phyloP scores from a whole-genome alignment of 1,140 invertebrate species.

The Tribolium castaneum region DNA sequence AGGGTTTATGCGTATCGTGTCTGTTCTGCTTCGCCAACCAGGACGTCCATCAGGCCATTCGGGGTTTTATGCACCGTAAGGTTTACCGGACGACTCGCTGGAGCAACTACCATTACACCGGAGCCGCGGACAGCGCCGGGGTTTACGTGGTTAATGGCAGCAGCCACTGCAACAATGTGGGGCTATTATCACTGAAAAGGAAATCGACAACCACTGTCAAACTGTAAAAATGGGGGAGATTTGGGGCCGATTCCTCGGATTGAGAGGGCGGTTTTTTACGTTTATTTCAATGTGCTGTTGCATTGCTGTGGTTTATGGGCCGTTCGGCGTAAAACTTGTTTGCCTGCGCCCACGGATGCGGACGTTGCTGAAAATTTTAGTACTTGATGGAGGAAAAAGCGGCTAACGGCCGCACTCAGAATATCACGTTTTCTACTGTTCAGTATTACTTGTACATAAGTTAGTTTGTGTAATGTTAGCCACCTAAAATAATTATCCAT shows the following conservation, averaged over 20 bases:
- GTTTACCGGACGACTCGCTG: constrained; percentile 52
- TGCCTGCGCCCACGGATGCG: neutral
- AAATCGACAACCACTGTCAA: constrained; percentile 50
- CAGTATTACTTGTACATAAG: constrained; percentile 28
- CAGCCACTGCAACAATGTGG: constrained; percentile 54
- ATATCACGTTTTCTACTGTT: constrained; percentile 15
- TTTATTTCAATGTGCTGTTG: neutral
- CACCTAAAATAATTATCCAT: neutral
- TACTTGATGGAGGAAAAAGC: neutral
- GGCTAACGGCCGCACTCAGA: neutral
- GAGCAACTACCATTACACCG: constrained; percentile 58
- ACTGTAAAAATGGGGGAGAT: constrained; percentile 10
- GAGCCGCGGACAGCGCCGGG: constrained; percentile 56
- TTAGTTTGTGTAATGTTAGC: constrained; percentile 5
- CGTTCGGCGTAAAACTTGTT: neutral
- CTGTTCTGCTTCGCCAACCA: constrained; percentile 94
- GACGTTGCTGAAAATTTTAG: neutral
- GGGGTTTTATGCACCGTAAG: constrained; percentile 63
- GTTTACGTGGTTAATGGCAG: constrained; percentile 60
- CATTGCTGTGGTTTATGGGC: neutral
- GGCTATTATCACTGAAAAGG: constrained; percentile 53
- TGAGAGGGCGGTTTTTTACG: neutral
- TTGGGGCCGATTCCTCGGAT: neutral
- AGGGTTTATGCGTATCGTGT: constrained; percentile 87
- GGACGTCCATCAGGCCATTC: constrained; percentile 74